Conservation (phyloP, 1,140 invertebrate genomes). For the Rhagoletis zephyria region DNA sequence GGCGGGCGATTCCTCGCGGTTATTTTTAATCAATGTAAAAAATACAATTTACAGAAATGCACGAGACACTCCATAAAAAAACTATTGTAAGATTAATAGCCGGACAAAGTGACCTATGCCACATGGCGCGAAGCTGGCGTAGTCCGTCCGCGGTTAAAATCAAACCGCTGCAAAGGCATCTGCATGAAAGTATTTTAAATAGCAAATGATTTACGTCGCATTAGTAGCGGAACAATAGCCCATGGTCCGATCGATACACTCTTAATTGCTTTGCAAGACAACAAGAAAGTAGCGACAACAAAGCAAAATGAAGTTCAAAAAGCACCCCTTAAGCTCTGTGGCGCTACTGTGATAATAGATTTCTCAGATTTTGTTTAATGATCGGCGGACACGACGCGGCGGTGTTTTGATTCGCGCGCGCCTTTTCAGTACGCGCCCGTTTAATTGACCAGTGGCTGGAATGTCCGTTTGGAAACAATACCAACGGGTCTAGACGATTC, state of each 20-base stretch:
- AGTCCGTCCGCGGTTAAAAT: background rate
- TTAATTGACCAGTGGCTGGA: constrained; percentile 37
- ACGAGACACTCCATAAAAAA: background rate
- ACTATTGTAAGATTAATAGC: background rate
- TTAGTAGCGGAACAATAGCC: background rate
- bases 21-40: background rate
- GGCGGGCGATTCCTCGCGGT: background rate
- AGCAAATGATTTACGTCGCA: background rate
- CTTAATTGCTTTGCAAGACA: background rate
- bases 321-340: background rate
- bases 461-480: constrained; percentile 7
- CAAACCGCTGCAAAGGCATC: background rate
- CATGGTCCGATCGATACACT: background rate
- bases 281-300: background rate
- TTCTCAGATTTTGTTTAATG: constrained; percentile 15
- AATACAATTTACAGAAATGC: background rate
- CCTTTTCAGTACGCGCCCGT: background rate
- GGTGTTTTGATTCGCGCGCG: constrained; percentile 20
- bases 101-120: background rate
- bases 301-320: background rate
- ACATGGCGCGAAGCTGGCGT: background rate
- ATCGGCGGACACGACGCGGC: background rate
- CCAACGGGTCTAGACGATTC: background rate
- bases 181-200: background rate
- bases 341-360: background rate